Conservation (phyloP, 2,888 invertebrate species). For the Pachydiplax longipennis region DNA sequence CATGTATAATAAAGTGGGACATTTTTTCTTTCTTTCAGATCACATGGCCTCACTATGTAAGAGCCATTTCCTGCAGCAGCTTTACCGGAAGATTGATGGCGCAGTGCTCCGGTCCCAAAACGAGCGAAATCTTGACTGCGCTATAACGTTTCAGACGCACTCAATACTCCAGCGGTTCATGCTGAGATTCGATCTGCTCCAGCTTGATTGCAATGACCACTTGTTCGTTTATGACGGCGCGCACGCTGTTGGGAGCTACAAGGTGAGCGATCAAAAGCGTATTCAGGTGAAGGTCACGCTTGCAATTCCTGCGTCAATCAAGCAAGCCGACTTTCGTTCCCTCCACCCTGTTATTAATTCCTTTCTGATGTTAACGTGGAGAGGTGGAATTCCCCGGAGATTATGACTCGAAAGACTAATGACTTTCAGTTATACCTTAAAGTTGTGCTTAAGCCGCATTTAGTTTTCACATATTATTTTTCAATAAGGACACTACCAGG, state of each 20-base stretch:
- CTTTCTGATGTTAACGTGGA: too few species aligned
- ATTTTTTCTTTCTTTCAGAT: slow-evolving; percentile 67
- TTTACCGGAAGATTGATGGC: slow-evolving; percentile 90
- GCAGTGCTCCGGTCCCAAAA: slow-evolving; percentile 90
- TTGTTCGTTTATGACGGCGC: slow-evolving; percentile 92
- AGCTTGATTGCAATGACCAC: slow-evolving; percentile 93
- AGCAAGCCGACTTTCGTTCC: too few species aligned
- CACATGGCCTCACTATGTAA: slow-evolving; percentile 90
- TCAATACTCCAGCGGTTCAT: slow-evolving; percentile 93
- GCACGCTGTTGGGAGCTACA: slow-evolving; percentile 85
- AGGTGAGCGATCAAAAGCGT: slow-evolving; percentile 66
- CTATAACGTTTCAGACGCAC: slow-evolving; percentile 93
- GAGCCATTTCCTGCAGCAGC: slow-evolving; percentile 85
- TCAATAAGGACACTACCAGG: too few species aligned
- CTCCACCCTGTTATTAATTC: too few species aligned
- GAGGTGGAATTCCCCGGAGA: too few species aligned
- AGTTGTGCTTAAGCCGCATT: too few species aligned
- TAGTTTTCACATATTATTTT: too few species aligned
- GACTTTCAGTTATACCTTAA: too few species aligned
- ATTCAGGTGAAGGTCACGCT: neutral
- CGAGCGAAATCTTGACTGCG: slow-evolving; percentile 89
- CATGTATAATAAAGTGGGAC: neutral
- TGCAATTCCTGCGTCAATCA: neutral
- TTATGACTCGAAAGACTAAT: too few species aligned
- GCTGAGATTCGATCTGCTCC: slow-evolving; percentile 90